Conservation (phyloP, 1,140 invertebrate species). For the Magallana gigas region DNA sequence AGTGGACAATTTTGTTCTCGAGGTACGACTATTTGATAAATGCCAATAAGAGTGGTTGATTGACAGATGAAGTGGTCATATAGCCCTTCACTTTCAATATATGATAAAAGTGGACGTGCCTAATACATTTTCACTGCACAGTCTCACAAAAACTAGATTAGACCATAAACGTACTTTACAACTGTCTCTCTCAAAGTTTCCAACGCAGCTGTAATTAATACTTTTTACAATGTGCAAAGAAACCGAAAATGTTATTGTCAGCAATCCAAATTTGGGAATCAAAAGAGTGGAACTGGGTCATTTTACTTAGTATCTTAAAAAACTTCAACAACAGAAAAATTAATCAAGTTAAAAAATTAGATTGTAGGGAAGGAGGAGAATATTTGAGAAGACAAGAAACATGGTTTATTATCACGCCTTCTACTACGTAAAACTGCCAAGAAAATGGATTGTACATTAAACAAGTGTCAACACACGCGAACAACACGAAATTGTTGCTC, state of each 20-base stretch:
- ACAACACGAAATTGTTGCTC: conserved; percentile 32
- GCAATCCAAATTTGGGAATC: no score
- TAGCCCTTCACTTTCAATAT: background rate
- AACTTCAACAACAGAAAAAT: no score
- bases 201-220: no score
- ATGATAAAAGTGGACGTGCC: background rate
- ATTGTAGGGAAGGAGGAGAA: background rate
- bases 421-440: background rate
- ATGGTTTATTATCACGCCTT: background rate
- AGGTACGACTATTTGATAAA: conserved; percentile 25
- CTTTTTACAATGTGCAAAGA: no score
- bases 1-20: background rate
- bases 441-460: conserved; percentile 16
- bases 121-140: background rate
- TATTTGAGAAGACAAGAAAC: background rate
- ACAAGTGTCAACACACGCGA: conserved; percentile 22
- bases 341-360: no score
- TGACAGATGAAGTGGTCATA: conserved; percentile 22
- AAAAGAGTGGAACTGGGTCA: no score
- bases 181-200: no score
- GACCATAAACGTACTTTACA: no score
- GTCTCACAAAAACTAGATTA: no score
- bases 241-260: no score
- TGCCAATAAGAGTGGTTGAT: conserved; percentile 2
- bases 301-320: no score